Percentiles rank a stretch among this genome's conserved stretches.
phyloP scores from a whole-genome alignment of 92 coral and sea anemone genomes.

The Pocillopora meandrina region DNA sequence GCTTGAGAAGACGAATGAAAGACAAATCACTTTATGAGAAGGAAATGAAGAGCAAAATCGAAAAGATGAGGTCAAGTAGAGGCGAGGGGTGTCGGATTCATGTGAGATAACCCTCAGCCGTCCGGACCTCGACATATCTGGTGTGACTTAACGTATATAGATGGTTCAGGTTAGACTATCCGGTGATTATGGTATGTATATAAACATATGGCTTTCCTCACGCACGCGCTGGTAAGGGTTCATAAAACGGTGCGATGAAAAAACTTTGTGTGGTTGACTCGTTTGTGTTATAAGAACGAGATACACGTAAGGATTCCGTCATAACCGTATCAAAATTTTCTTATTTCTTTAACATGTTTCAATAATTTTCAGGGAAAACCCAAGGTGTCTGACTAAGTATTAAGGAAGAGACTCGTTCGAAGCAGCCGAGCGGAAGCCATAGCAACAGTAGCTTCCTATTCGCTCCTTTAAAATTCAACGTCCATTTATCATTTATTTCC shows the following conservation, averaged over 20 bases:
- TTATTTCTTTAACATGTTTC: too few relatives aligned
- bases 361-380: too few relatives aligned
- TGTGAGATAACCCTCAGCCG: conserved; percentile 47
- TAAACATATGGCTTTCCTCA: neutral
- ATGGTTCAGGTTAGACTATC: neutral
- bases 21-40: neutral
- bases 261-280: too few relatives aligned
- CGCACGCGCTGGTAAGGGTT: neutral
- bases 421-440: too few relatives aligned
- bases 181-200: neutral
- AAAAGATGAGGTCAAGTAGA: conserved; percentile 8
- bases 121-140: conserved; percentile 27
- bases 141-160: neutral
- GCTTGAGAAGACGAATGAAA: neutral
- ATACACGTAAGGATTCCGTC: too few relatives aligned
- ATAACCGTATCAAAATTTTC: too few relatives aligned
- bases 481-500: too few relatives aligned
- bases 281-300: too few relatives aligned
- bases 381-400: too few relatives aligned
- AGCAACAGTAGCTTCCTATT: too few relatives aligned
- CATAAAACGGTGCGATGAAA: neutral
- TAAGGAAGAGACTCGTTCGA: too few relatives aligned
- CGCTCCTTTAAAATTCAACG: too few relatives aligned
- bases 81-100: conserved; percentile 19
- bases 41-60: neutral